Evolutionary conservation across 2,888 invertebrate species (phyloP).

Genomic region (Drosophila recens): DNA sequence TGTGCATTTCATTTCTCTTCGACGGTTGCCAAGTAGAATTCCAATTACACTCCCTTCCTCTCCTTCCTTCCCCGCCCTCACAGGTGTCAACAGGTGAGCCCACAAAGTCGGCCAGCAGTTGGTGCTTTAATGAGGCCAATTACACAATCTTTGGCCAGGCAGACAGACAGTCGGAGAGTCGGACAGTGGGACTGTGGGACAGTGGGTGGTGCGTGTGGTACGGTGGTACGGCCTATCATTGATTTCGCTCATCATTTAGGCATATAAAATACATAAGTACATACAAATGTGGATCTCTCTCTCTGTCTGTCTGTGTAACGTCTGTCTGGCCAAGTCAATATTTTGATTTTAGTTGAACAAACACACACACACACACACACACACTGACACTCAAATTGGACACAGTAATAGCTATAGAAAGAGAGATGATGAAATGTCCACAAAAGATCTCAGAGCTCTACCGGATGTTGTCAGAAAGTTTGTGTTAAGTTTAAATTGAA

Average conservation of each 20-base stretch:
- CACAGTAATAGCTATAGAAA: constrained; percentile 31
- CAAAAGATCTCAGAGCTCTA: constrained; percentile 21
- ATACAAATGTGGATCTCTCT: too few species aligned
- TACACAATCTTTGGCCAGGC: constrained; percentile 25
- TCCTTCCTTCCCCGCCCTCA: neutral
- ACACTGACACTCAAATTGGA: constrained; percentile 18
- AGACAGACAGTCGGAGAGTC: neutral
- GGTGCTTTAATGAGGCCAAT: constrained; percentile 39
- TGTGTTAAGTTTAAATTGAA: constrained; percentile 34
- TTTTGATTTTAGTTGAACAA: constrained; percentile 72
- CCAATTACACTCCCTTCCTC: constrained; percentile 1
- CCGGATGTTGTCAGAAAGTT: constrained; percentile 67
- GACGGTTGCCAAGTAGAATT: constrained; percentile 49
- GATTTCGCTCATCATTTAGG: constrained; percentile 20
- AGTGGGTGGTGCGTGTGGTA: constrained; percentile 6
- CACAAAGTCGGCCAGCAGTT: constrained; percentile 26
- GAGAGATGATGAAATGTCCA: constrained; percentile 75
- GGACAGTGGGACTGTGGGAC: neutral
- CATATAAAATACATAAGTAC: neutral
- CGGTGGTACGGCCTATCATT: constrained; percentile 26
- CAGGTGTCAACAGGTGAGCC: constrained; percentile 40
- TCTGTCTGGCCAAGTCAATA: constrained; percentile 59
- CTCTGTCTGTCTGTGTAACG: constrained; percentile 27
- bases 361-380: constrained; percentile 13
- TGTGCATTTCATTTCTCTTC: constrained; percentile 61